Base-by-base conservation (phyloP, 2,888 invertebrate species). In the Nomada ferruginata region DNA sequence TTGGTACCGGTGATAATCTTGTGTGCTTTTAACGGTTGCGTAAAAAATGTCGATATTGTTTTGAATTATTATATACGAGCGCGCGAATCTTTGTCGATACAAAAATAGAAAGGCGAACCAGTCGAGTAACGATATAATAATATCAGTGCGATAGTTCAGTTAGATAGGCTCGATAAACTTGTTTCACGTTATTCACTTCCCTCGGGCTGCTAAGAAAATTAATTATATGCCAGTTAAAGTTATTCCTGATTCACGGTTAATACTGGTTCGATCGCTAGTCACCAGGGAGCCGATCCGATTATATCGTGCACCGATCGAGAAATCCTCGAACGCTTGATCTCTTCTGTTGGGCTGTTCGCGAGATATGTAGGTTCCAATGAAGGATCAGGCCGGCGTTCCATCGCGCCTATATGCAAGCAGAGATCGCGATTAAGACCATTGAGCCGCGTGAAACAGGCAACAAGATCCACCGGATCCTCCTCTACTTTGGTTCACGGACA, bases 231-330 rank as follows among this genome's bases (percentile, higher is more conserved):
- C 47, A 18, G 11, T 23, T 36, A 42, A 61, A n/a, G 26, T 13
- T 60, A 57, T 52, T 59, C 36, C 44, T 29, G 76, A 76, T 74
- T 76, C 83, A 13, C 23, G 0, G 50, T 20, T 57, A 26, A 64
- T 36, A 57, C 64, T 52, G 53, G 53, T 53, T 63, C 26, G 68
- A 83, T 74, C 76, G 60, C 89, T 83, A 82, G 85, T 89, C 86
- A 86, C 76, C 69, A 77, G 85, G 85, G 82, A 2, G 84, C 85
- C 91, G 86, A 91, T 91, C 89, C 91, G 91, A 91, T 92, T 91
- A 91, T 84, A 85, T 85, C 89, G 84, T 2, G 81, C 75, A 79
- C 63, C 75, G 82, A 76, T 86, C 82, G 76, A 69, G 72, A 64
- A 69, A 81, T 79, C 77, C 79, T 57, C 59, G 66, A 72, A 60